Conservation (phyloP, 2,113 vertebrate species). For the Copsychus sechellarum region DNA sequence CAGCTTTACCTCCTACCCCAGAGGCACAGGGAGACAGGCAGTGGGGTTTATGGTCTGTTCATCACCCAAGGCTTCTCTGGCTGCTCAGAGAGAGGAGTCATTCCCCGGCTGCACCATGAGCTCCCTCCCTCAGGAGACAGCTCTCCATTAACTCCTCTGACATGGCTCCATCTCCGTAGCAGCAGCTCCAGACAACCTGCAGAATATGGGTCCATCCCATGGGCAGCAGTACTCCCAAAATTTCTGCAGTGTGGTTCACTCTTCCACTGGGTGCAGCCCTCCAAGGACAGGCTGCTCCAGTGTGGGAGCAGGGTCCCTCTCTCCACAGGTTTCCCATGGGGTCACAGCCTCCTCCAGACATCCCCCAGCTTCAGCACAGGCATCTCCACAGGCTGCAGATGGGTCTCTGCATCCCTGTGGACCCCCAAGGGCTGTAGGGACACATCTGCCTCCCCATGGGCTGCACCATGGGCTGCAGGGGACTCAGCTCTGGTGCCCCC, state of each 20-base stretch:
- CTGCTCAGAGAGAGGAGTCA: accelerated
- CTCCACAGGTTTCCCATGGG: background rate
- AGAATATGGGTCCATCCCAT: background rate
- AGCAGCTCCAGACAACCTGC: background rate
- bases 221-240: background rate
- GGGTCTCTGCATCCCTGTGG: background rate
- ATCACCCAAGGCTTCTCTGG: accelerated
- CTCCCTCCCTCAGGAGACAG: background rate
- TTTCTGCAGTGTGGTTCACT: background rate
- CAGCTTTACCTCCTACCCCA: background rate
- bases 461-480: accelerated
- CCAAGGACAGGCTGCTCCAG: background rate
- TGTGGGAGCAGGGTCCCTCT: background rate
- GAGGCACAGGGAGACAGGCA: background rate
- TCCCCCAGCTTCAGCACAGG: accelerated
- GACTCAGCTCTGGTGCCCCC: accelerated
- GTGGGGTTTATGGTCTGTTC: background rate
- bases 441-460: background rate
- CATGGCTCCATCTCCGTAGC: accelerated
- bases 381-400: background rate
- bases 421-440: background rate
- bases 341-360: background rate
- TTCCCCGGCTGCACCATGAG: background rate
- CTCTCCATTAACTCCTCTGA: background rate
- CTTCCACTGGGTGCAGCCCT: background rate